These are phyloP conservation scores for Scyliorhinus canicula DNA, from an alignment of 2,797 vertebrate species.

Conservation along the genomic window DNA sequence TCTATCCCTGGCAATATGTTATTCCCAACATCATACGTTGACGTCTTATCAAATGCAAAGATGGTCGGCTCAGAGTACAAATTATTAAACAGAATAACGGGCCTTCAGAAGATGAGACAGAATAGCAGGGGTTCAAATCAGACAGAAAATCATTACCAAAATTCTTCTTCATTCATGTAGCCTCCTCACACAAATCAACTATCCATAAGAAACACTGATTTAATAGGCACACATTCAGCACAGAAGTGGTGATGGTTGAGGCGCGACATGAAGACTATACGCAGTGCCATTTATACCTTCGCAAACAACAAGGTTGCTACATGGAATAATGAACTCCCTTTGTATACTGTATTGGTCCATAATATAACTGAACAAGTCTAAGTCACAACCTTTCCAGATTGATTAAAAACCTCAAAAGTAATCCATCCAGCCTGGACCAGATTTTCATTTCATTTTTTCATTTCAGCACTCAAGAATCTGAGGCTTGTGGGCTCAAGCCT, in stretches of 20 bases:
- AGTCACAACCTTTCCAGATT: neutral
- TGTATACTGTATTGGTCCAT: neutral
- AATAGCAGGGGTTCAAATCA: too few relatives aligned
- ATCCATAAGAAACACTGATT: neutral
- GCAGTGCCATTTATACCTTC: neutral
- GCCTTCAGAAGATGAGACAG: too few relatives aligned
- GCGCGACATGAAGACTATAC: neutral
- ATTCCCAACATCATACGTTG: too few relatives aligned
- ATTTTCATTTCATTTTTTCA: too few relatives aligned
- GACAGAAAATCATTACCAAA: neutral
- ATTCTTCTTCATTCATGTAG: too few relatives aligned
- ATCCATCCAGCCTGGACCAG: neutral
- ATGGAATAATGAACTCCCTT: neutral
- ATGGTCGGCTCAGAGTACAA: too few relatives aligned
- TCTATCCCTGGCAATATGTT: too few relatives aligned
- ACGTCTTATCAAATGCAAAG: too few relatives aligned
- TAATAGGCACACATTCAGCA: neutral
- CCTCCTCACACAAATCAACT: neutral
- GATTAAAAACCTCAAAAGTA: neutral
- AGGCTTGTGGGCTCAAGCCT: too few relatives aligned
- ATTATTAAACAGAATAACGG: too few relatives aligned
- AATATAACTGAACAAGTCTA: neutral
- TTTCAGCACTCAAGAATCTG: neutral
- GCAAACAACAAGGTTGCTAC: neutral
- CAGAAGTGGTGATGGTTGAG: neutral